Evolutionary conservation across 2,888 invertebrate genomes (phyloP).

Genomic region (Acanthosepion lycidas): DNA sequence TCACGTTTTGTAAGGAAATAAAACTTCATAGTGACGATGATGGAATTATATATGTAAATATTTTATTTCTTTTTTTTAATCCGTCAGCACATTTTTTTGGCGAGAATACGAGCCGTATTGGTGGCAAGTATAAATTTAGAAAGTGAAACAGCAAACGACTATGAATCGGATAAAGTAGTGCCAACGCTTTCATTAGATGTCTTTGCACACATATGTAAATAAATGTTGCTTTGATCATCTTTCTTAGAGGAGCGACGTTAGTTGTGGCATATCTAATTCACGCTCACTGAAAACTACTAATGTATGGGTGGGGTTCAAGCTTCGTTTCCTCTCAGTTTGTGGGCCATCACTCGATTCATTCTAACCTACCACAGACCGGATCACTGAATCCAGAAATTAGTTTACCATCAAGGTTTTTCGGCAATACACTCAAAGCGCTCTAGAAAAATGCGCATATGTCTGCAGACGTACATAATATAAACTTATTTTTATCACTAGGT

Average conservation of each 20-base stretch:
- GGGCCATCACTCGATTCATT: neutral
- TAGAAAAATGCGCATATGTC: neutral
- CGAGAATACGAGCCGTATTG: neutral
- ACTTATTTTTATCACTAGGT: neutral
- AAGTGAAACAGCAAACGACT: neutral
- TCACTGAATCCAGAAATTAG: neutral
- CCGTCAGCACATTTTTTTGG: too few relatives aligned
- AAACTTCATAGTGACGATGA: too few relatives aligned
- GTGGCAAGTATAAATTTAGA: neutral
- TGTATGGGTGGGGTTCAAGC: constrained; percentile 33
- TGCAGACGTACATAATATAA: neutral
- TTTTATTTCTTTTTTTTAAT: too few relatives aligned
- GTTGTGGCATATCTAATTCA: neutral
- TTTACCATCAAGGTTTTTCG: neutral
- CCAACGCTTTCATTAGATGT: neutral
- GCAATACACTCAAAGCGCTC: neutral
- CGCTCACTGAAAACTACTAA: neutral
- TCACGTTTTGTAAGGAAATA: too few relatives aligned
- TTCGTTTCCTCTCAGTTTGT: neutral
- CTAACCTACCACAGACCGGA: neutral
- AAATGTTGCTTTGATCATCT: neutral
- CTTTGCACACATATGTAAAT: neutral
- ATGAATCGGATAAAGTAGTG: neutral
- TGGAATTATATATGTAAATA: too few relatives aligned
- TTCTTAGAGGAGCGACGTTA: neutral